phyloP scores from a whole-genome alignment of 2,888 invertebrate genomes.

The Asteroscopus sphinx region DNA sequence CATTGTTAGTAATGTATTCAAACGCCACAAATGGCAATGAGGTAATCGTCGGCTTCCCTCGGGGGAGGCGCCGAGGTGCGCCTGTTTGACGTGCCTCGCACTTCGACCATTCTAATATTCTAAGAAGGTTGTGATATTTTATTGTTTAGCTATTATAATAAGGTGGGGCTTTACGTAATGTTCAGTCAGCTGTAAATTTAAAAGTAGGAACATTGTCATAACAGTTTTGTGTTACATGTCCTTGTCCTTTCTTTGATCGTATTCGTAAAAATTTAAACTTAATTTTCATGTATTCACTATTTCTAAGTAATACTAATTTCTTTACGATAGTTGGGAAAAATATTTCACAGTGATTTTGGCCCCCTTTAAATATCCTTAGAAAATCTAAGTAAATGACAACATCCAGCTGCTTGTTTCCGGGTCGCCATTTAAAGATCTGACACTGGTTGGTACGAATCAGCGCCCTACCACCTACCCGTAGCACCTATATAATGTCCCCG shows the following conservation, averaged over 20 bases:
- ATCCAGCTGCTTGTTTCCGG: conserved; percentile 34
- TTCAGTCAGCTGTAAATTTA: conserved; percentile 4
- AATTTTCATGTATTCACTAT: background rate
- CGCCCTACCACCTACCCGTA: conserved; percentile 54
- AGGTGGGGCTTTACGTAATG: conserved; percentile 31
- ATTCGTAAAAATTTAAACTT: background rate
- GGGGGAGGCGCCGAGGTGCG: conserved; percentile 64
- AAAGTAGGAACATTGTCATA: background rate
- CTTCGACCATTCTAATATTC: conserved; percentile 51
- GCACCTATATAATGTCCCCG: conserved; percentile 54
- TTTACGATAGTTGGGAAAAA: background rate
- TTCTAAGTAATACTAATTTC: too few species aligned
- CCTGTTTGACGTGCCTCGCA: conserved; percentile 52
- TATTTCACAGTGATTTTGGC: conserved; percentile 1
- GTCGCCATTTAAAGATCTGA: conserved; percentile 55
- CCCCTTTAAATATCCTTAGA: conserved; percentile 12
- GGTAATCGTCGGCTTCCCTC: conserved; percentile 79
- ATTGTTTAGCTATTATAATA: conserved; percentile 42
- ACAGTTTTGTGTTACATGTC: background rate
- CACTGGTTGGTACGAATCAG: conserved; percentile 69
- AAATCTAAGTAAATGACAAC: conserved; percentile 33
- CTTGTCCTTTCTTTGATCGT: too few species aligned
- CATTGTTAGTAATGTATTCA: conserved; percentile 64
- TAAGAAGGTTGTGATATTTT: conserved; percentile 55
- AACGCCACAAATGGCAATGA: conserved; percentile 73